These are phyloP conservation scores for Erpobdella octoculata DNA, from an alignment of 2,888 invertebrate species.

Conservation along the genomic window DNA sequence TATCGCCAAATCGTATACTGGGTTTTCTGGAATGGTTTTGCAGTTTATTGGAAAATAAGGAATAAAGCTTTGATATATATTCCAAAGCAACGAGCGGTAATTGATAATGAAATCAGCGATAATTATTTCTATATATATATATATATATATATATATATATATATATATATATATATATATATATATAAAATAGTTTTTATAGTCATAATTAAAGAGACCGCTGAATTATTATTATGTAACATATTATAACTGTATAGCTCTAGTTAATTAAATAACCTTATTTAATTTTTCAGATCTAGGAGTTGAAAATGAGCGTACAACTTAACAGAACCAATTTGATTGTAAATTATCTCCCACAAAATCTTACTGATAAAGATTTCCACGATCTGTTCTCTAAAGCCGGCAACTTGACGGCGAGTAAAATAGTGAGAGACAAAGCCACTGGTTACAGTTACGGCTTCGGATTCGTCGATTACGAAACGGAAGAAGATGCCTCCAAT, in stretches of 20 bases:
- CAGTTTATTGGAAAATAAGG: too few relatives aligned
- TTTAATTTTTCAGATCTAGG: background rate
- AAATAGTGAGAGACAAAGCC: conserved; percentile 60
- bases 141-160: too few relatives aligned
- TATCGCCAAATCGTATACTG: too few relatives aligned
- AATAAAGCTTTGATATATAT: too few relatives aligned
- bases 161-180: too few relatives aligned
- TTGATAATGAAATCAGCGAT: too few relatives aligned
- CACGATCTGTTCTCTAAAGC: conserved; percentile 78
- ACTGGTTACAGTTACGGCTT: conserved; percentile 93
- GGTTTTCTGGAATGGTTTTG: too few relatives aligned
- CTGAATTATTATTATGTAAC: too few relatives aligned
- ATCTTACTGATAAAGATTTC: conserved; percentile 81
- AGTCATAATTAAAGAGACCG: too few relatives aligned
- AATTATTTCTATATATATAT: too few relatives aligned
- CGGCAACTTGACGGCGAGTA: conserved; percentile 79
- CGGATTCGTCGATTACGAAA: conserved; percentile 84
- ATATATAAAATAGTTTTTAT: too few relatives aligned
- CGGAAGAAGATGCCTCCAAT: conserved; percentile 73
- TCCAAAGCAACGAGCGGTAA: too few relatives aligned
- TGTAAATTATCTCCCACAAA: conserved; percentile 88
- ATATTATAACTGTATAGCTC: background rate
- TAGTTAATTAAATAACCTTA: background rate
- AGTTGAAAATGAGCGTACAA: conserved; percentile 20
- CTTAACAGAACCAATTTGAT: conserved; percentile 64